Conservation (phyloP, 2,113 vertebrate genomes). For the Chaetorhynchus papuensis region DNA sequence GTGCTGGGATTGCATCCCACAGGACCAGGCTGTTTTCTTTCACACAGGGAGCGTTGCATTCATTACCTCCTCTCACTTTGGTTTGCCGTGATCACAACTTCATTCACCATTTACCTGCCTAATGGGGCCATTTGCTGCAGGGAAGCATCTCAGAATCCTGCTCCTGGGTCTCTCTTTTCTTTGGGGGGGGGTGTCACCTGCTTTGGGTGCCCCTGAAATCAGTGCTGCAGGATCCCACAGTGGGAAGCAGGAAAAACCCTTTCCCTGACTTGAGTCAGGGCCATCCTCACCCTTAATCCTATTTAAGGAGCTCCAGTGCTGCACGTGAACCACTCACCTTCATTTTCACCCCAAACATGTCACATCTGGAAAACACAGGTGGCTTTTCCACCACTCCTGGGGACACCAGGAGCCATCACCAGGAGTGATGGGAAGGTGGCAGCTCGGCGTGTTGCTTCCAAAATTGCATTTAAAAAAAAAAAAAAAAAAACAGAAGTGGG, state of each 20-base stretch:
- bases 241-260: neutral
- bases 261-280: neutral
- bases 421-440: neutral
- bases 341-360: neutral
- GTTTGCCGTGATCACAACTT: neutral
- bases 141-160: neutral
- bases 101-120: neutral
- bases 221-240: rapidly evolving
- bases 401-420: rapidly evolving
- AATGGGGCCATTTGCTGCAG: neutral
- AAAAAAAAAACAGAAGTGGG: neutral
- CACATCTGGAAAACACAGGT: neutral
- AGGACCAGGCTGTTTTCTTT: neutral
- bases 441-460: rapidly evolving
- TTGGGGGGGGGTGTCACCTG: neutral
- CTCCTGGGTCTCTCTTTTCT: neutral
- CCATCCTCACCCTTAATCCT: neutral
- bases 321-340: rapidly evolving
- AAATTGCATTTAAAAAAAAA: neutral
- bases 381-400: neutral
- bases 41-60: rapidly evolving
- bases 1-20: neutral
- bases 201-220: neutral
- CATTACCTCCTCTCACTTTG: neutral
- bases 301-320: neutral